These are phyloP conservation scores for Amblyjoppa fuscipennis DNA, from an alignment of 2,888 invertebrate species.

Conservation along the genomic window DNA sequence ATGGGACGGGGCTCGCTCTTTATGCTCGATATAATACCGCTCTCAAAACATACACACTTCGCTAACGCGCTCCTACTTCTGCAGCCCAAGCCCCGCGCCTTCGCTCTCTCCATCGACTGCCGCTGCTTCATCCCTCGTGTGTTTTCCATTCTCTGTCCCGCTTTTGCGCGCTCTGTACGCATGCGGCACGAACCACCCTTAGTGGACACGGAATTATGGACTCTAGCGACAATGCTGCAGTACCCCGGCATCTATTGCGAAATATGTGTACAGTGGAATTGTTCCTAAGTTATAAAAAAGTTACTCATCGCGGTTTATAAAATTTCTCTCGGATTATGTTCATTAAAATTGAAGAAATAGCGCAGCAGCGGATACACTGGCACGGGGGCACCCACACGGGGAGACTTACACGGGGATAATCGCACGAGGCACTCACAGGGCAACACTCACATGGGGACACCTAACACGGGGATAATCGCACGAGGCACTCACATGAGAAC, in stretches of 20 bases:
- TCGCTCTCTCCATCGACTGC: conserved; percentile 56
- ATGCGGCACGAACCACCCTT: conserved; percentile 14
- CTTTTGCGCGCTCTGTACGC: conserved; percentile 40
- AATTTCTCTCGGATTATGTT: background rate
- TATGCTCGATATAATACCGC: conserved; percentile 86
- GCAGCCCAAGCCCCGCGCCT: conserved; percentile 63
- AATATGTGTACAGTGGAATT: conserved; percentile 11
- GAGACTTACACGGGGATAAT: too few species aligned
- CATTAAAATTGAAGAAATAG: too few species aligned
- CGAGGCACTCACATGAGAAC: too few species aligned
- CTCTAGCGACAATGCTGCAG: conserved; percentile 34
- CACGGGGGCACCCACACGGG: too few species aligned
- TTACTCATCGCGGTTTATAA: background rate
- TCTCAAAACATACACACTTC: conserved; percentile 85
- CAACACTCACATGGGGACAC: too few species aligned
- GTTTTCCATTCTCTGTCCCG: conserved; percentile 62
- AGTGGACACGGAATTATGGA: conserved; percentile 10
- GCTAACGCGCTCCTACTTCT: conserved; percentile 67
- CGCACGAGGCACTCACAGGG: too few species aligned
- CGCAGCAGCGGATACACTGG: too few species aligned
- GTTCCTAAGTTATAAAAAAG: background rate
- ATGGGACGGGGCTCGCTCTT: conserved; percentile 84
- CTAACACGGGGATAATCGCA: too few species aligned
- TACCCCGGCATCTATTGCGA: background rate
- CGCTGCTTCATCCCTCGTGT: conserved; percentile 37